phyloP scores from a whole-genome alignment of 2,888 invertebrate species.

The Notodonta ziczac region DNA sequence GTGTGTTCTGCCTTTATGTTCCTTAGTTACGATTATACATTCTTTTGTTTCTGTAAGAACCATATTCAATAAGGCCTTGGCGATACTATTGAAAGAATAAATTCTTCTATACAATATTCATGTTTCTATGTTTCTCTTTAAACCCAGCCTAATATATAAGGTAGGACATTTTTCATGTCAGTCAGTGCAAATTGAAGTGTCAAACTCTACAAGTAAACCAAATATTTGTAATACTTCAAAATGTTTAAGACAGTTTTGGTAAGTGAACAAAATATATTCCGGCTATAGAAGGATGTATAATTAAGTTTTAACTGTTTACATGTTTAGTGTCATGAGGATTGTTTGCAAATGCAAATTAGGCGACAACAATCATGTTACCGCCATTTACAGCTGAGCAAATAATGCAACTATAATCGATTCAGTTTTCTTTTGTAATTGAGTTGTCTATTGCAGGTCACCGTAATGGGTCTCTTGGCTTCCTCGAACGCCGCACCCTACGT shows the following conservation, averaged over 20 bases:
- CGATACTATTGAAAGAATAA: slow-evolving; percentile 57
- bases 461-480: slow-evolving; percentile 46
- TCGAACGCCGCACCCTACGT: slow-evolving; percentile 54
- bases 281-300: slow-evolving; percentile 20
- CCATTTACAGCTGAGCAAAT: neutral
- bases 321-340: slow-evolving; percentile 1
- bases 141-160: slow-evolving; percentile 68
- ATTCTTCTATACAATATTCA: slow-evolving; percentile 61
- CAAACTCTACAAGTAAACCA: slow-evolving; percentile 38
- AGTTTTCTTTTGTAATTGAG: neutral
- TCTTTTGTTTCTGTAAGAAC: slow-evolving; percentile 71
- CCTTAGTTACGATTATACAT: slow-evolving; percentile 61
- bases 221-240: slow-evolving; percentile 35
- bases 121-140: slow-evolving; percentile 55
- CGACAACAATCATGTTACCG: neutral
- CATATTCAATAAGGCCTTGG: slow-evolving; percentile 66
- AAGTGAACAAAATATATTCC: slow-evolving; percentile 34
- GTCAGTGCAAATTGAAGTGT: slow-evolving; percentile 52
- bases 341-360: slow-evolving; percentile 6
- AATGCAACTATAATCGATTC: neutral
- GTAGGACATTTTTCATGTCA: slow-evolving; percentile 46
- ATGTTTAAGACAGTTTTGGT: slow-evolving; percentile 55
- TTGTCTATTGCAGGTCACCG: slow-evolving; percentile 46
- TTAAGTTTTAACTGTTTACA: slow-evolving; percentile 9
- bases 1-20: slow-evolving; percentile 27